A percentile compares a stretch with the other conserved stretches of the same genome.
Conservation (phyloP, 2,888 invertebrate species). For the Cephalotes varians region DNA sequence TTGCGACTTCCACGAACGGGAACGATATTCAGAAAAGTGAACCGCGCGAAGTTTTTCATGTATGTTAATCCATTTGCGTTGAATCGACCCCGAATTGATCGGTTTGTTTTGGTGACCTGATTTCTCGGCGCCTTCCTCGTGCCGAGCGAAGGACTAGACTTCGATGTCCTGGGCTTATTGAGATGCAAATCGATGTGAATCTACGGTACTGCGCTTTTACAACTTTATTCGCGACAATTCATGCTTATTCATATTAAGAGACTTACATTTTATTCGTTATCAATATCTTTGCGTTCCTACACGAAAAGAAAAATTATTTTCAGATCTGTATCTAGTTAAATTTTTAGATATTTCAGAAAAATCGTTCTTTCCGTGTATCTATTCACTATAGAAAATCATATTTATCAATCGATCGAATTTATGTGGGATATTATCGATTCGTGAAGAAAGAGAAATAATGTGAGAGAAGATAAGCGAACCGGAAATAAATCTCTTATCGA, state of each 20-base stretch:
- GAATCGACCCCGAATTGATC: conserved; percentile 59
- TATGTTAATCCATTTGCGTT: conserved; percentile 63
- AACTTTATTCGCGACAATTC: background rate
- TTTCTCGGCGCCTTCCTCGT: conserved; percentile 57
- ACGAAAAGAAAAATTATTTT: no score
- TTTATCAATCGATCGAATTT: no score
- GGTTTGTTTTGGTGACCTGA: conserved; percentile 70
- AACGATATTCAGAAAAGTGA: conserved; percentile 37
- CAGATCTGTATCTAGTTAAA: no score
- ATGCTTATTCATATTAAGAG: background rate
- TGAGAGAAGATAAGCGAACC: no score
- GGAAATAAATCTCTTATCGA: no score
- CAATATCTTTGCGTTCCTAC: no score
- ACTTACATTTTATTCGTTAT: background rate
- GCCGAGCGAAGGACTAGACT: conserved; percentile 39
- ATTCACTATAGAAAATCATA: no score
- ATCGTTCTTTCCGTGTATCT: no score
- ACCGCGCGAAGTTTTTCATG: conserved; percentile 39
- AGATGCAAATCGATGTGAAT: background rate
- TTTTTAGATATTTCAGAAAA: no score
- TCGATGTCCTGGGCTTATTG: background rate
- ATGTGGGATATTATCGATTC: no score
- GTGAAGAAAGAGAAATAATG: no score
- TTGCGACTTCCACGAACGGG: background rate
- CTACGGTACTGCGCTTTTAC: background rate